These are phyloP conservation scores for Trypoxylus dichotomus DNA, from an alignment of 1,140 invertebrate species.

Conservation along the genomic window DNA sequence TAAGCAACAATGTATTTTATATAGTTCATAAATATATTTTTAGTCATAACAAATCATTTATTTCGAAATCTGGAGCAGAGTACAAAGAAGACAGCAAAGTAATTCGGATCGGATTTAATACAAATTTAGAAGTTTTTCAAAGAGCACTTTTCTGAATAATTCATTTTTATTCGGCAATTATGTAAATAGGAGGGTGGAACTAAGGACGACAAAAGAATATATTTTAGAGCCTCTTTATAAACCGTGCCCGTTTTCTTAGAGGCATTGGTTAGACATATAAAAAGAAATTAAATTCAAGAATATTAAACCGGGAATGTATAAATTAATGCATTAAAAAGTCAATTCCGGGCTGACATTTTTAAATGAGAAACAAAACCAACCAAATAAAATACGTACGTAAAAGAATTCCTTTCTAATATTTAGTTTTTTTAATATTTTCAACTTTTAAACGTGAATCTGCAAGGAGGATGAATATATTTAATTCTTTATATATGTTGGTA, in stretches of 20 bases:
- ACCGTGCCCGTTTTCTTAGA: neutral
- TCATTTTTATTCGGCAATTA: constrained; percentile 18
- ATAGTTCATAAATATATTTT: neutral
- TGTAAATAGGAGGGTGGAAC: constrained; percentile 5
- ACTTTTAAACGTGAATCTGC: too few species aligned
- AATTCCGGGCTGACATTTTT: too few species aligned
- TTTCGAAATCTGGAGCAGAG: neutral
- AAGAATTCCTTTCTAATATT: too few species aligned
- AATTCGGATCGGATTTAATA: constrained; percentile 13
- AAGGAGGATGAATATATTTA: too few species aligned
- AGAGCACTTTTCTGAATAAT: constrained; percentile 12
- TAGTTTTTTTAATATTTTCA: too few species aligned
- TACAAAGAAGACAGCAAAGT: neutral
- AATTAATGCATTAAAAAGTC: neutral
- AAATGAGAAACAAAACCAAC: too few species aligned
- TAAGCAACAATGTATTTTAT: too few species aligned
- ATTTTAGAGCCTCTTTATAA: constrained; percentile 3
- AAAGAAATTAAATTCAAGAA: neutral
- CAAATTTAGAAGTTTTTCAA: constrained; percentile 16
- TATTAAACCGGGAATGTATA: neutral
- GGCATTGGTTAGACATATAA: neutral
- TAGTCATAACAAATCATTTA: neutral
- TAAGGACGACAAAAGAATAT: constrained; percentile 1
- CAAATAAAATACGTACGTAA: too few species aligned
- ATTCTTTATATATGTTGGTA: too few species aligned